Conservation (phyloP, 2,797 vertebrate species). For the Myiotriccus ornatus region DNA sequence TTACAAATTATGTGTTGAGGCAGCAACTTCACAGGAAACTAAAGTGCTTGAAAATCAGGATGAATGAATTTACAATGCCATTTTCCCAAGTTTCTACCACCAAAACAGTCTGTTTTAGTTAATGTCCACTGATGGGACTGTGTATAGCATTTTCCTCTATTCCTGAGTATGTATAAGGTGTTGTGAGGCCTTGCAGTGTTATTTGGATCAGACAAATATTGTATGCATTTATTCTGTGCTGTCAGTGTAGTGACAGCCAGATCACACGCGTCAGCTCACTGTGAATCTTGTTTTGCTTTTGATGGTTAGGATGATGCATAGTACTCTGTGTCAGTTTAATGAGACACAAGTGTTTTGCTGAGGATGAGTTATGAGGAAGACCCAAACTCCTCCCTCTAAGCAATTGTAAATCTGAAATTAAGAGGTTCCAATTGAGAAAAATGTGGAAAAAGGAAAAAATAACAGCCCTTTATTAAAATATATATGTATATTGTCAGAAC, state of each 20-base stretch:
- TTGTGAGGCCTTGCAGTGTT: not conserved
- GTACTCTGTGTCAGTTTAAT: too few species aligned
- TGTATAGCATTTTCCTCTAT: not conserved
- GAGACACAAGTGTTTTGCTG: too few species aligned
- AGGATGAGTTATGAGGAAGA: too few species aligned
- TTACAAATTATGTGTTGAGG: not conserved
- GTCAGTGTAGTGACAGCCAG: not conserved
- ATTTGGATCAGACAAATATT: not conserved
- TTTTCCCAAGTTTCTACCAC: not conserved
- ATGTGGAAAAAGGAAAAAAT: too few species aligned
- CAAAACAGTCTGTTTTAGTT: not conserved
- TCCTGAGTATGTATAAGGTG: not conserved
- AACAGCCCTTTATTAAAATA: too few species aligned
- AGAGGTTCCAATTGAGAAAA: too few species aligned
- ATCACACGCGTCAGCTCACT: not conserved
- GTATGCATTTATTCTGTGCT: not conserved
- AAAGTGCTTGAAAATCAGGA: not conserved
- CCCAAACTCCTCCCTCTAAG: too few species aligned
- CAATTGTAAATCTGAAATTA: too few species aligned
- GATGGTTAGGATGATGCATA: not conserved
- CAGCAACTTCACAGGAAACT: not conserved
- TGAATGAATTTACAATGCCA: not conserved
- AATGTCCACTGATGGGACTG: too few species aligned
- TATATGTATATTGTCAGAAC: too few species aligned
- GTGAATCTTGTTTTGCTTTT: not conserved